Evolutionary conservation across 2,113 vertebrate species (phyloP).

Genomic region (Struthio camelus): DNA sequence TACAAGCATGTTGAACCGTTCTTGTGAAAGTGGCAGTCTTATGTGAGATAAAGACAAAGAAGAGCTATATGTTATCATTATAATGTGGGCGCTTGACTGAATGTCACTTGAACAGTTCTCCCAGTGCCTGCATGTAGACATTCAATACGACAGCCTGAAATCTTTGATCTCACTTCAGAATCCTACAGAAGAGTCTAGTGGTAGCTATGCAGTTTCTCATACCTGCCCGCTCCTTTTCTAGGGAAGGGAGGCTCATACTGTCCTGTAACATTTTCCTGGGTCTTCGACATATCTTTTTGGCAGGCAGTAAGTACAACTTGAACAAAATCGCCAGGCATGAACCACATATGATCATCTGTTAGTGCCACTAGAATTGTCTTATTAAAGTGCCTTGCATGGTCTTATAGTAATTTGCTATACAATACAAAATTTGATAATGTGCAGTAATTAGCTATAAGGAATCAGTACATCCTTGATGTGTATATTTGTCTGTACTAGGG

Average conservation of each 20-base stretch:
- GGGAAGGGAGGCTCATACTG: background rate
- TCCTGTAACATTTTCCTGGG: background rate
- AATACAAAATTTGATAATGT: background rate
- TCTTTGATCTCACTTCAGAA: background rate
- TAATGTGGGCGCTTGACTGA: background rate
- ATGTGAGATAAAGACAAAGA: background rate
- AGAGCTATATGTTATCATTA: background rate
- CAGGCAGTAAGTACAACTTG: background rate
- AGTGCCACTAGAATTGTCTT: background rate
- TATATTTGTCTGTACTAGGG: background rate
- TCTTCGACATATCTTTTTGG: background rate
- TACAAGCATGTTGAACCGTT: background rate
- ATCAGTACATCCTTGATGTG: background rate
- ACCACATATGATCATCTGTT: background rate
- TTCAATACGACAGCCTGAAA: background rate
- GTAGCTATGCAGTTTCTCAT: background rate
- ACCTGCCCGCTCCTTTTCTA: background rate
- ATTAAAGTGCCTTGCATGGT: background rate
- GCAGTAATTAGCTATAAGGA: background rate
- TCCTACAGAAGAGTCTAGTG: background rate
- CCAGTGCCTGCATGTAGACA: background rate
- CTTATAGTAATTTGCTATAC: background rate
- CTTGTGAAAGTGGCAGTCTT: background rate
- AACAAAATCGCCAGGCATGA: background rate
- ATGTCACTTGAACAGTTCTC: background rate